Conservation (phyloP, 2,888 invertebrate species). For the Tethea ocularis region DNA sequence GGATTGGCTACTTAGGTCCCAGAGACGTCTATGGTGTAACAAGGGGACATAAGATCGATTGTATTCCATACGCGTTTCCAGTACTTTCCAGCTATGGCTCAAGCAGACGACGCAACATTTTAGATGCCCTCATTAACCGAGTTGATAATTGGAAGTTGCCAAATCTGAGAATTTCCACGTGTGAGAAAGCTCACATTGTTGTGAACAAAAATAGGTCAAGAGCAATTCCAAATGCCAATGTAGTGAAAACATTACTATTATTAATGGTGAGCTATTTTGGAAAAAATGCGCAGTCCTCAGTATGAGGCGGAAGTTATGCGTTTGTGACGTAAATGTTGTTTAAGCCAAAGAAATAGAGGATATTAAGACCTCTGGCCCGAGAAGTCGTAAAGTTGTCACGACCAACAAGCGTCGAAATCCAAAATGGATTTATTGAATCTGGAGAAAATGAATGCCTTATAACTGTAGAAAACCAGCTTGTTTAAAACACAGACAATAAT, state of each 20-base stretch:
- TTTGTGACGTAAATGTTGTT: neutral
- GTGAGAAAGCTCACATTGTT: slow-evolving; percentile 50
- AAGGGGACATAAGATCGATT: slow-evolving; percentile 52
- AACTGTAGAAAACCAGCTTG: slow-evolving; percentile 15
- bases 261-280: slow-evolving; percentile 15
- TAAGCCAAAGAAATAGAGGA: neutral
- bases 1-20: slow-evolving; percentile 53
- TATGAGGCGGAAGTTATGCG: neutral
- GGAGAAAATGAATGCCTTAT: slow-evolving; percentile 1
- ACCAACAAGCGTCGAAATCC: neutral
- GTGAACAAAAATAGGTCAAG: slow-evolving; percentile 50
- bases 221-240: slow-evolving; percentile 32
- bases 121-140: slow-evolving; percentile 1
- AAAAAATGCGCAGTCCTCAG: slow-evolving; percentile 9
- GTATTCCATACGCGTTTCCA: slow-evolving; percentile 59
- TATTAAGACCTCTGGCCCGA: neutral
- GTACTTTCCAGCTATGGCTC: slow-evolving; percentile 30
- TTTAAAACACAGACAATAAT: neutral
- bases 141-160: slow-evolving; percentile 6
- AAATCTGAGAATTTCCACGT: slow-evolving; percentile 46
- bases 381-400: slow-evolving; percentile 3
- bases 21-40: slow-evolving; percentile 52
- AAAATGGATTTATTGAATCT: neutral
- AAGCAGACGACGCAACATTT: slow-evolving; percentile 14
- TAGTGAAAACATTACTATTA: slow-evolving; percentile 4